Percentiles rank a stretch among this genome's conserved stretches.
These are phyloP conservation scores for Drosophila heteroneura DNA, from an alignment of 2,888 invertebrate genomes.

Conservation along the genomic window DNA sequence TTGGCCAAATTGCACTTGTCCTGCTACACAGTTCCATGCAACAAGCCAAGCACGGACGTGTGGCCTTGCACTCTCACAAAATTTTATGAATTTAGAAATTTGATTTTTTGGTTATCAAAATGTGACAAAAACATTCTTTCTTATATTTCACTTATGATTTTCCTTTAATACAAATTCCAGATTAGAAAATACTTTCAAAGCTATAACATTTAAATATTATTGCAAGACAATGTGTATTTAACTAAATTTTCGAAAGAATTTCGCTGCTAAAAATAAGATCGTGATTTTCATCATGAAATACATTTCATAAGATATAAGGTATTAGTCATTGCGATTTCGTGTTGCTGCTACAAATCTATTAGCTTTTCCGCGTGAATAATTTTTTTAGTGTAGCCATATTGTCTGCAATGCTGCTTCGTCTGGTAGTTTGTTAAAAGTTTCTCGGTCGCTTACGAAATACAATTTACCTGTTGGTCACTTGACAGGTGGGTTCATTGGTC, in stretches of 20 bases:
- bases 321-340: neutral
- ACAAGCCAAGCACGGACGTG: neutral
- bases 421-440: neutral
- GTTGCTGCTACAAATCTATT: neutral
- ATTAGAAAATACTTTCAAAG: neutral
- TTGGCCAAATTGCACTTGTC: constrained; percentile 48
- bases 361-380: rapidly evolving
- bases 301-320: too few relatives aligned
- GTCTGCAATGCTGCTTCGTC: neutral
- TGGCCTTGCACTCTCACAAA: neutral
- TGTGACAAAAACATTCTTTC: neutral
- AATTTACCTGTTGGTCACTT: constrained; percentile 14
- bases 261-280: neutral
- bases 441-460: neutral
- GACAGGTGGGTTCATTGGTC: constrained; percentile 29
- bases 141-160: neutral
- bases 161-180: neutral
- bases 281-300: too few relatives aligned
- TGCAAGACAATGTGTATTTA: too few relatives aligned
- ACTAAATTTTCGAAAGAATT: neutral
- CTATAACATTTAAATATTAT: neutral
- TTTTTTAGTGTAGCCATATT: neutral
- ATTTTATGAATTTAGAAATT: neutral
- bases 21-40: constrained; percentile 19
- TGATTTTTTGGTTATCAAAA: neutral